Conservation (phyloP, 2,888 invertebrate genomes). For the Andricus quercusramuli region DNA sequence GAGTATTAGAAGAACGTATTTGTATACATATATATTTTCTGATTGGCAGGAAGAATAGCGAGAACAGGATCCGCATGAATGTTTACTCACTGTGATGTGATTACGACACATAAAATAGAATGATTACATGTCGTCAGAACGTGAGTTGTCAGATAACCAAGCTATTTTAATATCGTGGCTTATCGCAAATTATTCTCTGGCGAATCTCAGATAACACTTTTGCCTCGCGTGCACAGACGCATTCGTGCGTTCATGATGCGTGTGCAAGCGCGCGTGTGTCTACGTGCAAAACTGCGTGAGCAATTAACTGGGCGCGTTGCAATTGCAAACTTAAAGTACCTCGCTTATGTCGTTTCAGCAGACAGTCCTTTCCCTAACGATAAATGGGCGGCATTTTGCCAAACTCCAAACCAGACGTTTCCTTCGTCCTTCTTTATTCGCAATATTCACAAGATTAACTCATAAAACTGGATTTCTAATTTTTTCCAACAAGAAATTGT, state of each 20-base stretch:
- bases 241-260: constrained; percentile 46
- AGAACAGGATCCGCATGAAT: no score
- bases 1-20: no score
- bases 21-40: no score
- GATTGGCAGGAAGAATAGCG: no score
- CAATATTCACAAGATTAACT: not conserved
- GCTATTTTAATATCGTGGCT: constrained; percentile 51
- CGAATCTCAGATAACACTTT: constrained; percentile 68
- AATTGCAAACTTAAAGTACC: constrained; percentile 18
- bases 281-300: constrained; percentile 52
- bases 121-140: not conserved
- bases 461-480: no score
- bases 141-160: constrained; percentile 7
- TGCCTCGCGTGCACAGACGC: constrained; percentile 65
- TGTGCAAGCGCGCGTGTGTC: constrained; percentile 52
- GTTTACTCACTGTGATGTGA: no score
- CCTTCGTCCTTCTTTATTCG: constrained; percentile 10
- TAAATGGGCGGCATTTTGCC: constrained; percentile 14
- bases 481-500: no score
- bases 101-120: not conserved
- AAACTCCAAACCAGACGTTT: constrained; percentile 29
- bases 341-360: constrained; percentile 1
- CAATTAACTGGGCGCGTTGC: constrained; percentile 55
- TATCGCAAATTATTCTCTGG: constrained; percentile 68
- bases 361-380: constrained; percentile 24